Base-by-base conservation (phyloP, 2,797 vertebrate species). In the Pterois miles region DNA sequence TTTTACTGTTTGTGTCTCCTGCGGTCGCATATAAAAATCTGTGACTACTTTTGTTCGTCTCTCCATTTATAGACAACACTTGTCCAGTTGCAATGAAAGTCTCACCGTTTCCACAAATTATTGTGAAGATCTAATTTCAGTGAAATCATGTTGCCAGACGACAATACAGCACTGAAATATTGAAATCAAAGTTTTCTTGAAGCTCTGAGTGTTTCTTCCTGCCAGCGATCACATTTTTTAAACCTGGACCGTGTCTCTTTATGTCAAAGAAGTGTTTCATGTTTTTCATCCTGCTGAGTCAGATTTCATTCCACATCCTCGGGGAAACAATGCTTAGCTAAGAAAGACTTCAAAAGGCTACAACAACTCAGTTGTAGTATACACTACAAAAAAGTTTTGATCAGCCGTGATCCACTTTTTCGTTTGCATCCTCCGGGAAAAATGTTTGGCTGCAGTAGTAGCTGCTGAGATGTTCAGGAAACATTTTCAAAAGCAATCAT, bases 381-480 rank as follows among this genome's bases (percentile, higher is more conserved):
- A 50, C 46, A 50, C n/a, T 66, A 43, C n/a, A 38, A 48, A 74
- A 75, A 89, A 57, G 64, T 86, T 90, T 84, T 90, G 84, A 92
- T 88, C 71, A 84, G 64, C 8, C 14, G 22, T 90, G 82, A 88
- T 88, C 78, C 73, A 88, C 71, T 83, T 87, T 81, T 78, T 54
- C 18, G 16, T 81, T 53, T 10, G 20, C 20, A 23, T 80, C 72
- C 76, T 65, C 38, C 1, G 38, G 69, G 65, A 8, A 14, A 58
- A 65, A 29, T 58, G 18, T 74, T 81, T 88, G 69, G 78, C 78
- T 31, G 2, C 36, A 59, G 74, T 6, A 57, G 23, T 16, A 46
- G 50, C 14, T 13, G 34, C 31, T 62, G 33, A 65, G 63, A 73
- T 69, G n/a, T 58, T 50, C n/a, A 74, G n/a, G 59, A 82, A 63